phyloP scores from a whole-genome alignment of 35 echinoderm and acorn worm genomes.

The Chiridota heheva region DNA sequence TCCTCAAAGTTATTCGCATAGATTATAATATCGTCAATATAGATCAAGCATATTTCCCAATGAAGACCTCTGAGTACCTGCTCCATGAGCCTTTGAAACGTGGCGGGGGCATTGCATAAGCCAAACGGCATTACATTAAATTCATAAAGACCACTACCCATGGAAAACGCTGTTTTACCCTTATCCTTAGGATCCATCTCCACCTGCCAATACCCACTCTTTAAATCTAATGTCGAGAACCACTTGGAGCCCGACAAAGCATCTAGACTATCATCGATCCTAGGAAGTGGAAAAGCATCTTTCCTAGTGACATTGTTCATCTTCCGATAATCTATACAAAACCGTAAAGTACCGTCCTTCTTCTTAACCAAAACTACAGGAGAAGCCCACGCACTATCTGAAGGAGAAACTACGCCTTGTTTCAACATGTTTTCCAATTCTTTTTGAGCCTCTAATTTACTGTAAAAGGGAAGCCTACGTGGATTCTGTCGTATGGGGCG shows the following conservation, averaged over 20 bases:
- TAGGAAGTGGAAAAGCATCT: conserved; percentile 58
- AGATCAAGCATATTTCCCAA: background rate
- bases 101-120: conserved; percentile 24
- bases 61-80: background rate
- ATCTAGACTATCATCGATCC: conserved; percentile 65
- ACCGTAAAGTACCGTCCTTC: conserved; percentile 39
- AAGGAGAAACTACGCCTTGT: background rate
- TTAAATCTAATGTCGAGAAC: conserved; percentile 63
- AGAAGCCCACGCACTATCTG: conserved; percentile 52
- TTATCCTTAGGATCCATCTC: conserved; percentile 24
- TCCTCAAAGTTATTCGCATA: conserved; percentile 1
- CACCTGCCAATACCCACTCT: conserved; percentile 73
- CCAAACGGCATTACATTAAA: conserved; percentile 66
- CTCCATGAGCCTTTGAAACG: conserved; percentile 25
- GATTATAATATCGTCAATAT: conserved; percentile 48
- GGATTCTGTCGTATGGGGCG: background rate
- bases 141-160: conserved; percentile 38
- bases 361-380: conserved; percentile 44
- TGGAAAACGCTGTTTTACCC: conserved; percentile 50
- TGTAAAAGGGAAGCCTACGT: background rate
- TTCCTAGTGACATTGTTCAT: conserved; percentile 31
- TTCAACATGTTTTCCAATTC: conserved; percentile 2
- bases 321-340: conserved; percentile 56
- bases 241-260: conserved; percentile 28
- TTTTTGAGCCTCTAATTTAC: background rate